Percentiles rank a stretch among this genome's conserved stretches.
Evolutionary conservation across 2,113 vertebrate species (phyloP).

Genomic region (Tretioscincus oriximinensis): DNA sequence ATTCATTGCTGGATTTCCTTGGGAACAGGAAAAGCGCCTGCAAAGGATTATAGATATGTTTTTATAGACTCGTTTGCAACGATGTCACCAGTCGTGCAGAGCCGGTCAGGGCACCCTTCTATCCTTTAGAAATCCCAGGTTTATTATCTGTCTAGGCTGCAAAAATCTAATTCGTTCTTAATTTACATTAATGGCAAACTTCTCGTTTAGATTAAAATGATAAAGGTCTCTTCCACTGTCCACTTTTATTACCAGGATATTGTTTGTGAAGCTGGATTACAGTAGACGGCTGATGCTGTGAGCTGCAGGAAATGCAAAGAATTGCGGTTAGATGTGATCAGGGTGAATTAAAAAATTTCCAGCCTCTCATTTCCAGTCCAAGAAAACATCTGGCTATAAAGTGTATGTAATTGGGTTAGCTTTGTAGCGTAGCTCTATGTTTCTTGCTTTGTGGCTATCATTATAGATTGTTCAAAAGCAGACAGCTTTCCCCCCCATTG

Average conservation of each 20-base stretch:
- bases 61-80: neutral
- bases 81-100: neutral
- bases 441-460: neutral
- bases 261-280: neutral
- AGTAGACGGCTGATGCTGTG: neutral
- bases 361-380: neutral
- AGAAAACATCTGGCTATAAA: neutral
- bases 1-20: neutral
- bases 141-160: neutral
- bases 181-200: neutral
- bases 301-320: neutral
- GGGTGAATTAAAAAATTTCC: neutral
- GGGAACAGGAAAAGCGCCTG: neutral
- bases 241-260: neutral
- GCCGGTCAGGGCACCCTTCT: neutral
- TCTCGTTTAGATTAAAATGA: constrained; percentile 4
- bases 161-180: constrained; percentile 17
- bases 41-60: neutral
- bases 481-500: neutral
- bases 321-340: neutral
- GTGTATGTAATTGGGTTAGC: neutral
- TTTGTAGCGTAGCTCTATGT: neutral
- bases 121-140: neutral
- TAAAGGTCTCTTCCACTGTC: neutral
- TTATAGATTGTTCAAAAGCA: neutral